These are phyloP conservation scores for Myxocyprinus asiaticus DNA, from an alignment of 2,113 vertebrate species.

Conservation along the genomic window DNA sequence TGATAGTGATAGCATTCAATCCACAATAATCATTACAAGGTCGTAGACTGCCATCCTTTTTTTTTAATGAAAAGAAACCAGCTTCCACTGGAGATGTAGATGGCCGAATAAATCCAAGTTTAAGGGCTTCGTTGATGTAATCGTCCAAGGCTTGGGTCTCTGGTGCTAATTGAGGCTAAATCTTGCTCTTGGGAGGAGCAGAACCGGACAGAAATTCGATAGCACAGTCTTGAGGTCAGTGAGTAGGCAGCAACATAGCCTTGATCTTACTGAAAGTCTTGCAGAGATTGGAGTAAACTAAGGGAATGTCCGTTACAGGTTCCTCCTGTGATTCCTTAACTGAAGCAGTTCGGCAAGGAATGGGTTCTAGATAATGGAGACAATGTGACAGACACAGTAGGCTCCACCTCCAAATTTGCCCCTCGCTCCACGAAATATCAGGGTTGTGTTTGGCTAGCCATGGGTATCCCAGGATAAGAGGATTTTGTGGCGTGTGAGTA, in stretches of 20 bases:
- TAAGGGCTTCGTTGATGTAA: background rate
- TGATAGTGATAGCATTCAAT: background rate
- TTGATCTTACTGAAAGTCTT: background rate
- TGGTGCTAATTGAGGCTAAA: background rate
- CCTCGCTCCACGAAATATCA: too few species aligned
- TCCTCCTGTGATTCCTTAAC: too few species aligned
- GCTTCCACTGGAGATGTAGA: background rate
- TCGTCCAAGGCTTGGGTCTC: background rate
- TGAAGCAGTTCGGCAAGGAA: too few species aligned
- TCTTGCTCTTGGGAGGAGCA: background rate
- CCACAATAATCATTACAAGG: conserved; percentile 18
- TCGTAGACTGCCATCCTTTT: background rate
- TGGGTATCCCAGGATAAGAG: too few species aligned
- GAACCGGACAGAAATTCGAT: background rate
- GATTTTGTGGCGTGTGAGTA: too few species aligned
- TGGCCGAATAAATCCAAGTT: background rate
- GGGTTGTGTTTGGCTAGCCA: too few species aligned
- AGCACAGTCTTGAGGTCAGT: background rate
- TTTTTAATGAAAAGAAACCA: conserved; percentile 13
- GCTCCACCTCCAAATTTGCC: too few species aligned
- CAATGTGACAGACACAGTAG: too few species aligned
- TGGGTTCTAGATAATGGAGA: too few species aligned
- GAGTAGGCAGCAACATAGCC: background rate
- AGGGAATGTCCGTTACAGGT: background rate
- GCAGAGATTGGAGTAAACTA: background rate